Conservation (phyloP, 2,888 invertebrate genomes). For the Oithona nana region DNA sequence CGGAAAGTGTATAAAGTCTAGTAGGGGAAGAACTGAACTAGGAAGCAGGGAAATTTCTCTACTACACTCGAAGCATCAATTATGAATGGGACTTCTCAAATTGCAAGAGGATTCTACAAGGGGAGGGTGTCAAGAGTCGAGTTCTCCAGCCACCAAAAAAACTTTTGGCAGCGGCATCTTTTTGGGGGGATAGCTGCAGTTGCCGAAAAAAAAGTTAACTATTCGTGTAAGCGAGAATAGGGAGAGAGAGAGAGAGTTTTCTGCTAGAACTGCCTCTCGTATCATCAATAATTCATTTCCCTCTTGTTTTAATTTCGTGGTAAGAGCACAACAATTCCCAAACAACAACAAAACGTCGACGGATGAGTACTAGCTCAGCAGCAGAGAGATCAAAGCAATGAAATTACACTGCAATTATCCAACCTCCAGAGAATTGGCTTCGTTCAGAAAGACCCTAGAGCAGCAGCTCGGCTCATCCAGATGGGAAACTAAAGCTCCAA, state of each 20-base stretch:
- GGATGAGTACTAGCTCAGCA: neutral
- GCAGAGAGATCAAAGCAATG: neutral
- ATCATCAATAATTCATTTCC: neutral
- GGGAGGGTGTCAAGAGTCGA: neutral
- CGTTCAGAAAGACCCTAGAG: too few species aligned
- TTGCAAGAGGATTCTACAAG: neutral
- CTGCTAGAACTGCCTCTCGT: neutral
- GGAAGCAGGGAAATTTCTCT: neutral
- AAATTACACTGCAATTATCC: constrained; percentile 9
- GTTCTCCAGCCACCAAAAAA: too few species aligned
- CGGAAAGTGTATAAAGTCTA: too few species aligned
- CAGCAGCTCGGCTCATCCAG: neutral
- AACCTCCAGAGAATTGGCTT: constrained; percentile 4
- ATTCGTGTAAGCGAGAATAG: constrained; percentile 7
- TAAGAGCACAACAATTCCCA: neutral
- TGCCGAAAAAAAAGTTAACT: constrained; percentile 1
- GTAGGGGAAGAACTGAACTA: neutral
- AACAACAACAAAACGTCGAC: neutral
- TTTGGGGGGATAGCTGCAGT: too few species aligned
- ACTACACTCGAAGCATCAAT: neutral
- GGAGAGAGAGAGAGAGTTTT: too few species aligned
- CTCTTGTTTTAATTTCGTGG: neutral
- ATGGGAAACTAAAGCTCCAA: too few species aligned
- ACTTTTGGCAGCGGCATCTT: too few species aligned
- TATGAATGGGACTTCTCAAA: neutral